These are phyloP conservation scores for Phataginus tetradactyla DNA, from an alignment of 2,797 vertebrate species.

Conservation along the genomic window DNA sequence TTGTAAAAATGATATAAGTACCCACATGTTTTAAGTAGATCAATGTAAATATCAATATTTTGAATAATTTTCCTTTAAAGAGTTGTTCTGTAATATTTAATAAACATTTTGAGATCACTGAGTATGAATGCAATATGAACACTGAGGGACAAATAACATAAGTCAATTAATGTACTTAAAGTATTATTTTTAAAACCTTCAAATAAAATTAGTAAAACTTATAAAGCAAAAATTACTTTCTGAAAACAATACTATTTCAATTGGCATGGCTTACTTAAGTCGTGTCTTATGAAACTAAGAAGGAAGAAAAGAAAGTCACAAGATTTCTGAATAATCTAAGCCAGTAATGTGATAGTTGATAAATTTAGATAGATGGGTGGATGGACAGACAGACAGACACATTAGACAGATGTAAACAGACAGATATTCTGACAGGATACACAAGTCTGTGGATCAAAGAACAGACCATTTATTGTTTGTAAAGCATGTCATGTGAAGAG, in stretches of 20 bases:
- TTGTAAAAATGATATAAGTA: background rate
- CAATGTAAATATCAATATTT: background rate
- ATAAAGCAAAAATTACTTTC: slow-evolving; percentile 45
- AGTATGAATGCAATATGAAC: background rate
- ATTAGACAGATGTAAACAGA: background rate
- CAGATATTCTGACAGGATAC: background rate
- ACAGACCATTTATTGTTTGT: background rate
- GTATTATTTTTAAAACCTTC: slow-evolving; percentile 36
- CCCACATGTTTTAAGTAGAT: background rate
- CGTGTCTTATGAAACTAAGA: background rate
- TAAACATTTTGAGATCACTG: background rate
- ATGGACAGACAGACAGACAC: background rate
- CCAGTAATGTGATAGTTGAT: background rate
- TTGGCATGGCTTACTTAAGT: background rate
- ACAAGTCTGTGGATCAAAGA: background rate
- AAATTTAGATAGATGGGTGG: background rate
- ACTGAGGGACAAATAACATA: background rate
- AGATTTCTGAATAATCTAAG: background rate
- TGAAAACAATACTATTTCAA: background rate
- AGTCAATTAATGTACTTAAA: background rate
- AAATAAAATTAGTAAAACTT: slow-evolving; percentile 6
- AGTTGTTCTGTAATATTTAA: background rate
- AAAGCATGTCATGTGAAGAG: background rate
- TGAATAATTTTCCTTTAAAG: background rate
- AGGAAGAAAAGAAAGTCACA: background rate